Conservation (phyloP, 2,113 vertebrate species). For the Calyptomena viridis region DNA sequence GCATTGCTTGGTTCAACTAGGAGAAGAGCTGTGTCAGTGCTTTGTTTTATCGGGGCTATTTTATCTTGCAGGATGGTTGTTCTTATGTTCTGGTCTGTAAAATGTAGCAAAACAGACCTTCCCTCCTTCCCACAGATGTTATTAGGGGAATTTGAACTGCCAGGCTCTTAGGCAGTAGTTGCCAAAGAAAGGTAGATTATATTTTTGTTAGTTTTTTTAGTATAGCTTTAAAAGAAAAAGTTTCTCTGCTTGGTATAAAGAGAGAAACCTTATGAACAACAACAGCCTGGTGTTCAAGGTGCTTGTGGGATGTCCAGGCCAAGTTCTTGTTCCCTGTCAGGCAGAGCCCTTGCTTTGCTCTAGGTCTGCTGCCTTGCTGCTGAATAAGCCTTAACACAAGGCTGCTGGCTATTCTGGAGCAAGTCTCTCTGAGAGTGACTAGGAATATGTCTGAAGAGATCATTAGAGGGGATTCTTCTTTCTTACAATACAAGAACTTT, state of each 20-base stretch:
- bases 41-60: background rate
- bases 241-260: background rate
- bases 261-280: background rate
- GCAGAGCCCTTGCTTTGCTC: background rate
- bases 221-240: background rate
- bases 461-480: background rate
- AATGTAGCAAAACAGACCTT: background rate
- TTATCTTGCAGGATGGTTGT: background rate
- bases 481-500: background rate
- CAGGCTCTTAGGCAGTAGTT: background rate
- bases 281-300: background rate
- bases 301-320: background rate
- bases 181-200: background rate
- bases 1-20: background rate
- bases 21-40: background rate
- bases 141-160: background rate
- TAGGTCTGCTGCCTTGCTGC: background rate
- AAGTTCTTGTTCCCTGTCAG: background rate
- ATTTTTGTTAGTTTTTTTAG: background rate
- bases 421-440: background rate
- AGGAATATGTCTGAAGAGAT: background rate
- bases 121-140: background rate
- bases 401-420: background rate
- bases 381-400: background rate
- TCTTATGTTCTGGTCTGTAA: background rate